A percentile compares a stretch with the other conserved stretches of the same genome.
These are phyloP conservation scores for Dromas ardeola DNA, from an alignment of 2,113 vertebrate genomes.

Conservation along the genomic window DNA sequence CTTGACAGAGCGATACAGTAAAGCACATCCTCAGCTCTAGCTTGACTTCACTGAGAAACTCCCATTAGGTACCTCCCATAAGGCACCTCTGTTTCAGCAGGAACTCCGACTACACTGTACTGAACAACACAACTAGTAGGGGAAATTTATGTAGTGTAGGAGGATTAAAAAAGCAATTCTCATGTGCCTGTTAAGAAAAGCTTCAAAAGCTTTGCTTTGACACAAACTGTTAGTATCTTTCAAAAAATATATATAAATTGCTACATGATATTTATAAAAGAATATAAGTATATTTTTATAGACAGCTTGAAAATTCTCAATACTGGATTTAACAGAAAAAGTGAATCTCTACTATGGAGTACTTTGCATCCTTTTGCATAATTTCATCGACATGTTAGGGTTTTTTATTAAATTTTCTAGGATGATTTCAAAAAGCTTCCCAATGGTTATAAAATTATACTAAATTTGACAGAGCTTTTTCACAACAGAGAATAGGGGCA, in stretches of 20 bases:
- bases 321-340: not conserved
- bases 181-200: not conserved
- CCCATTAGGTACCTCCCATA: fast-evolving
- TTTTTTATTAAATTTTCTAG: not conserved
- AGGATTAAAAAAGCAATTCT: not conserved
- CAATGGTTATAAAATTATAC: not conserved
- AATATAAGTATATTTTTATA: not conserved
- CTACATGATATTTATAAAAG: not conserved
- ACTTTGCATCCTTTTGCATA: not conserved
- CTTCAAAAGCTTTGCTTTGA: not conserved
- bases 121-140: not conserved
- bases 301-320: not conserved
- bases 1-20: not conserved
- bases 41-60: not conserved
- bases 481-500: not conserved
- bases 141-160: not conserved
- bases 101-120: not conserved
- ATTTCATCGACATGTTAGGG: not conserved
- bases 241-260: slow-evolving; percentile 6
- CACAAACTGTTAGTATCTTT: not conserved
- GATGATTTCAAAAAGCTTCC: not conserved
- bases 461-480: not conserved
- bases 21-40: not conserved
- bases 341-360: not conserved
- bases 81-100: not conserved